phyloP scores from a whole-genome alignment of 2,888 invertebrate genomes.

The Cordylochernes scorpioides region DNA sequence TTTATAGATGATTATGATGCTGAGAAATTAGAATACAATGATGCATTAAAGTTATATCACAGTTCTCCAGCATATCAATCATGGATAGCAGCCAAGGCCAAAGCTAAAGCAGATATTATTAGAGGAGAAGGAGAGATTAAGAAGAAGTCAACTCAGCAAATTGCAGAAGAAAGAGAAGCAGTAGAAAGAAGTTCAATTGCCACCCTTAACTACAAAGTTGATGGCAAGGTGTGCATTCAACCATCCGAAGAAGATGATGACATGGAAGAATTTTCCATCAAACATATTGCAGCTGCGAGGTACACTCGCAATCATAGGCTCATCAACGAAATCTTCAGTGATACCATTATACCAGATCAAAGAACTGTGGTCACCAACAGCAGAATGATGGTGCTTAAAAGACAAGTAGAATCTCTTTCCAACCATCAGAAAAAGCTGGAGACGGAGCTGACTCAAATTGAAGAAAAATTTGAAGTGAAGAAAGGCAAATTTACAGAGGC shows the following conservation, averaged over 20 bases:
- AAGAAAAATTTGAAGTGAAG: too few relatives aligned
- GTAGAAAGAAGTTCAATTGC: too few relatives aligned
- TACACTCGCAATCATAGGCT: slow-evolving; percentile 82
- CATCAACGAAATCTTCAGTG: slow-evolving; percentile 90
- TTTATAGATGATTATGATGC: slow-evolving; percentile 82
- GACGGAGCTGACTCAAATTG: slow-evolving; percentile 65
- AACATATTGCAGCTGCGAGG: slow-evolving; percentile 76
- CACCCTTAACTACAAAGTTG: too few relatives aligned
- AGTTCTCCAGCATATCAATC: slow-evolving; percentile 76
- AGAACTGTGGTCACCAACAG: slow-evolving; percentile 80
- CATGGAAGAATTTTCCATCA: slow-evolving; percentile 77
- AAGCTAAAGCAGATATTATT: too few relatives aligned
- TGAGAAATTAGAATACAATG: slow-evolving; percentile 71
- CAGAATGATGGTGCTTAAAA: slow-evolving; percentile 67
- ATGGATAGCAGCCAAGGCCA: slow-evolving; percentile 72
- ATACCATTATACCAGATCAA: slow-evolving; percentile 82
- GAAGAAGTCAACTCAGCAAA: too few relatives aligned
- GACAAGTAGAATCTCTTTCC: slow-evolving; percentile 78
- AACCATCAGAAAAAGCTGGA: slow-evolving; percentile 93
- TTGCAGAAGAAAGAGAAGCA: too few relatives aligned
- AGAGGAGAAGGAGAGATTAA: too few relatives aligned
- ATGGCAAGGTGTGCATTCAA: slow-evolving; percentile 75
- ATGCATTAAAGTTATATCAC: slow-evolving; percentile 71
- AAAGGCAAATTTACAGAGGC: slow-evolving; percentile 78
- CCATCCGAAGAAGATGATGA: slow-evolving; percentile 76